phyloP scores from a whole-genome alignment of 2,888 invertebrate species.

The Hyles lineata region DNA sequence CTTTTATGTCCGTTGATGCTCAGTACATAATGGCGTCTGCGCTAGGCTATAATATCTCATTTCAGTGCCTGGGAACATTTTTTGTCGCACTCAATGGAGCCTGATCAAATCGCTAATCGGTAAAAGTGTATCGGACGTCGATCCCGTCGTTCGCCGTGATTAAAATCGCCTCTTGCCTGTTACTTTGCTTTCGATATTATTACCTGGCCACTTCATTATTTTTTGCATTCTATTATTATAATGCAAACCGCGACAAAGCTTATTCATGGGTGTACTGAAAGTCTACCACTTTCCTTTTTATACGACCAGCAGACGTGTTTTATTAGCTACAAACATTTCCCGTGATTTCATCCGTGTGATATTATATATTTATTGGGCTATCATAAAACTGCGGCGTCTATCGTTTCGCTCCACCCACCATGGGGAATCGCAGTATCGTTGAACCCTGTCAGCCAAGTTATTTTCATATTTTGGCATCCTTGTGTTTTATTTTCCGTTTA shows the following conservation, averaged over 20 bases:
- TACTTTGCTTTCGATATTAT: conserved; percentile 47
- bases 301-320: conserved; percentile 1
- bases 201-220: conserved; percentile 42
- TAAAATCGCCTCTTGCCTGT: conserved; percentile 53
- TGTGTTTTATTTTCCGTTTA: no score
- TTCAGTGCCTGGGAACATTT: conserved; percentile 48
- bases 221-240: conserved; percentile 36
- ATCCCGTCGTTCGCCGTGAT: conserved; percentile 51
- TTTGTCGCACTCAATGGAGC: conserved; percentile 38
- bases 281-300: conserved; percentile 30
- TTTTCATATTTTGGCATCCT: no score
- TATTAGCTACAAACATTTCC: conserved; percentile 5
- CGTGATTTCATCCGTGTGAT: not conserved
- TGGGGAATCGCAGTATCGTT: no score
- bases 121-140: conserved; percentile 68
- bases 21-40: not conserved
- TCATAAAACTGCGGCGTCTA: no score
- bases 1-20: conserved; percentile 4
- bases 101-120: conserved; percentile 63
- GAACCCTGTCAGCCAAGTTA: no score
- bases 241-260: conserved; percentile 29
- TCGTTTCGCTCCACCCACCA: no score
- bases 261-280: conserved; percentile 29
- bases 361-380: not conserved
- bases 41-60: conserved; percentile 18